These are phyloP conservation scores for Chunga burmeisteri DNA, from an alignment of 2,113 vertebrate genomes.

Conservation along the genomic window DNA sequence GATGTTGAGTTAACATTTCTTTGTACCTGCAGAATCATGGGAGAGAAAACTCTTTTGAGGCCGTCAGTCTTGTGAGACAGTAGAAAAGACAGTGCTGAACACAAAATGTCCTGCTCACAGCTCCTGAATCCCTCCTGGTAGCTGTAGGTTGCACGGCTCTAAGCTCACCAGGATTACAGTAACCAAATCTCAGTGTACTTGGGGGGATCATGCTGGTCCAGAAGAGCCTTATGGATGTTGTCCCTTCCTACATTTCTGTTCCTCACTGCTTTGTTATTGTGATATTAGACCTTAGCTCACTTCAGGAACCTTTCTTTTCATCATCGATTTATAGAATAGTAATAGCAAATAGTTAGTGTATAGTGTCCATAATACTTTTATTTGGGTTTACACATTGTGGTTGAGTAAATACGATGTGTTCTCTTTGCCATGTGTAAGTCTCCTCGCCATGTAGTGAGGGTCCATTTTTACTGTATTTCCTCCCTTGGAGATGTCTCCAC, in stretches of 20 bases:
- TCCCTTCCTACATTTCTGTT: neutral
- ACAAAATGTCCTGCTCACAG: neutral
- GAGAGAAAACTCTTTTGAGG: neutral
- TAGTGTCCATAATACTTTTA: neutral
- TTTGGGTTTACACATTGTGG: neutral
- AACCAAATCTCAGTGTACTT: neutral
- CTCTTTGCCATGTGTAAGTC: neutral
- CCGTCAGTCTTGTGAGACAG: neutral
- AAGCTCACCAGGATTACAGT: neutral
- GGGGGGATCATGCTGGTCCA: neutral
- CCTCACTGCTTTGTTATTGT: neutral
- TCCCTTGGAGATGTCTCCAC: neutral
- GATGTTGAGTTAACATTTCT: neutral
- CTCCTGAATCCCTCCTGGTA: neutral
- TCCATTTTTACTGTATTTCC: neutral
- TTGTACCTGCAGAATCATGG: neutral
- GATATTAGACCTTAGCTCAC: neutral
- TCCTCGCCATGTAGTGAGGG: neutral
- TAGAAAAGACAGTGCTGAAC: neutral
- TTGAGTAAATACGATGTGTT: neutral
- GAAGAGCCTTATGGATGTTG: neutral
- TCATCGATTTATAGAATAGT: neutral
- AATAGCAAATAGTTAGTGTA: neutral
- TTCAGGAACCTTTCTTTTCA: neutral
- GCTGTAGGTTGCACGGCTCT: neutral